phyloP scores from a whole-genome alignment of 2,113 vertebrate genomes.

The Nanger granti region DNA sequence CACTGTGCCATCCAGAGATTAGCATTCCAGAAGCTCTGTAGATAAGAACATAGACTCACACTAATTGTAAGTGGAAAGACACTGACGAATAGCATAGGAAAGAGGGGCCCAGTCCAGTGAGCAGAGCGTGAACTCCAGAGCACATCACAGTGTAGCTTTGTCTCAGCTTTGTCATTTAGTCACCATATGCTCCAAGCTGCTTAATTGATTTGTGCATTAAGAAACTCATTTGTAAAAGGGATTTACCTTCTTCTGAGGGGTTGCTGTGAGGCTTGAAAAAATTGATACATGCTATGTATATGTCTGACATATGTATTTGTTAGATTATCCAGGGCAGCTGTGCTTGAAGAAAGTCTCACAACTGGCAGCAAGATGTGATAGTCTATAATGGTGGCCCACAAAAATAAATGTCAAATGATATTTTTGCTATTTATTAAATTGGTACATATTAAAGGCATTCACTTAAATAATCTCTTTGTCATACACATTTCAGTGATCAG shows the following conservation, averaged over 20 bases:
- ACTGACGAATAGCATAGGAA: not conserved
- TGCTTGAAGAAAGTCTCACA: not conserved
- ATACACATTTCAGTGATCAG: conserved; percentile 81
- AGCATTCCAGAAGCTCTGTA: not conserved
- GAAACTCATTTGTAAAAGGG: not conserved
- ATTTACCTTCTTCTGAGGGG: too few species aligned
- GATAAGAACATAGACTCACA: not conserved
- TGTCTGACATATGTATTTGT: not conserved
- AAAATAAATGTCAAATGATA: not conserved
- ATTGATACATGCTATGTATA: too few species aligned
- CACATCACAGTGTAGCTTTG: not conserved
- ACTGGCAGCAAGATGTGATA: not conserved
- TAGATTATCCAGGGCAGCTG: not conserved
- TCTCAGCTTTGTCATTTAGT: not conserved
- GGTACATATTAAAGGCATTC: not conserved
- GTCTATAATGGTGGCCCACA: not conserved
- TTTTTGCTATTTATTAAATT: not conserved
- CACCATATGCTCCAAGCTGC: not conserved
- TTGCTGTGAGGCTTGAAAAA: not conserved
- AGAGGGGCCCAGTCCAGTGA: too few species aligned
- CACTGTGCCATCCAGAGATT: not conserved
- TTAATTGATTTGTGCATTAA: not conserved
- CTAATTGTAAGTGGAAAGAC: not conserved
- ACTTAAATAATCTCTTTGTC: not conserved
- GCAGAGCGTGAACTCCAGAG: rapidly evolving